Evolutionary conservation across 2,797 vertebrate genomes (phyloP).

Genomic region (Coendou prehensilis): DNA sequence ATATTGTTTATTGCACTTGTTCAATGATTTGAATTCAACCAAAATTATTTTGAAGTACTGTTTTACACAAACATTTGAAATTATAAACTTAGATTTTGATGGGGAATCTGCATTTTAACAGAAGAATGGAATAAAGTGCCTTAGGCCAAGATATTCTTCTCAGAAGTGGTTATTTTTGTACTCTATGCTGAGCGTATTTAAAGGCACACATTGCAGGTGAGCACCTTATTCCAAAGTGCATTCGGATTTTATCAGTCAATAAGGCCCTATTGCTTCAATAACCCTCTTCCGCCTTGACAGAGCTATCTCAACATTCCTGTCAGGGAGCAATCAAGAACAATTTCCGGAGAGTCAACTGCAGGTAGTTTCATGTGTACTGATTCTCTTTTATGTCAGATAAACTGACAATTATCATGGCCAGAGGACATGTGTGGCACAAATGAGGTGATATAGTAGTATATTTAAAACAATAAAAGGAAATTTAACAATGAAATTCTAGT

Average conservation of each 20-base stretch:
- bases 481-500: not conserved
- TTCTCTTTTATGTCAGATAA: conserved; percentile 7
- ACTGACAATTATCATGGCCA: not conserved
- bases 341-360: not conserved
- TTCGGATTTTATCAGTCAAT: conserved; percentile 33
- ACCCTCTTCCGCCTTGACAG: not conserved
- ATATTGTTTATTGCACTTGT: not conserved
- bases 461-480: not conserved
- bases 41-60: conserved; percentile 55
- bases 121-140: conserved; percentile 58
- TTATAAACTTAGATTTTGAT: conserved; percentile 54
- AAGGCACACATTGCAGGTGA: conserved; percentile 74
- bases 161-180: conserved; percentile 66
- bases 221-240: conserved; percentile 35
- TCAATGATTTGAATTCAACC: conserved; percentile 44
- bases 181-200: conserved; percentile 60
- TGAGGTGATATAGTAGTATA: not conserved
- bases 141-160: conserved; percentile 58
- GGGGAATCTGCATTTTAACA: conserved; percentile 54
- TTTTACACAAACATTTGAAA: conserved; percentile 45
- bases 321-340: conserved; percentile 9
- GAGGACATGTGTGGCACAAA: not conserved
- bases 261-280: not conserved
- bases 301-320: not conserved
- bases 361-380: not conserved